A percentile compares a stretch with the other conserved stretches of the same genome.
Evolutionary conservation across 2,888 invertebrate genomes (phyloP).

Genomic region (Ctenicera cuprea): DNA sequence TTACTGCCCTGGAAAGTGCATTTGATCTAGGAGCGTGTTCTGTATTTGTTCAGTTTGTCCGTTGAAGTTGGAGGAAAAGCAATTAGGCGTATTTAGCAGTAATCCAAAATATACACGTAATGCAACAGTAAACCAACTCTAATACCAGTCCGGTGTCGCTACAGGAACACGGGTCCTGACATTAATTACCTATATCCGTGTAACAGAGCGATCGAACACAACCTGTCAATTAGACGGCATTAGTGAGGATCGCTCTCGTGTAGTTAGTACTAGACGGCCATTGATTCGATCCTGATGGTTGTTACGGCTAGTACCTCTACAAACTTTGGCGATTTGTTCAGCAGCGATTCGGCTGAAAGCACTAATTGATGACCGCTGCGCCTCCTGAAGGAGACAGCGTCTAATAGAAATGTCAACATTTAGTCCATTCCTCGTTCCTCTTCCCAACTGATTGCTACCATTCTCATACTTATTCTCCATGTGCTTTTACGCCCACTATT

Average conservation of each 20-base stretch:
- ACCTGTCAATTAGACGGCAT: slow-evolving; percentile 73
- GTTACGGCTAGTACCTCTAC: slow-evolving; percentile 55
- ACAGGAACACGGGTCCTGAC: slow-evolving; percentile 71
- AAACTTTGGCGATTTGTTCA: slow-evolving; percentile 68
- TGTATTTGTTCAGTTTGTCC: slow-evolving; percentile 39
- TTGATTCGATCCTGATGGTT: slow-evolving; percentile 56
- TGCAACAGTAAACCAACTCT: slow-evolving; percentile 67
- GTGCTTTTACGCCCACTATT: neutral
- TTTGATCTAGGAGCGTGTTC: slow-evolving; percentile 21
- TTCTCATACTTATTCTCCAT: slow-evolving; percentile 25
- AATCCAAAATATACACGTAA: slow-evolving; percentile 66
- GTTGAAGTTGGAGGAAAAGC: slow-evolving; percentile 48
- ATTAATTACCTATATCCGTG: slow-evolving; percentile 73
- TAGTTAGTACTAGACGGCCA: slow-evolving; percentile 55
- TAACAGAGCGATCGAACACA: slow-evolving; percentile 71
- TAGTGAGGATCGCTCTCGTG: slow-evolving; percentile 65
- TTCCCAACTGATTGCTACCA: slow-evolving; percentile 41
- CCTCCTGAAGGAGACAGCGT: slow-evolving; percentile 69
- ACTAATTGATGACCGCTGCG: slow-evolving; percentile 71
- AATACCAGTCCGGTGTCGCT: slow-evolving; percentile 63
- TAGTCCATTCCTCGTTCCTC: slow-evolving; percentile 50
- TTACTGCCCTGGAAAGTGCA: neutral
- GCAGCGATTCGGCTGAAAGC: slow-evolving; percentile 67
- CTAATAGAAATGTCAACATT: slow-evolving; percentile 72
- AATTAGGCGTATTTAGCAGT: slow-evolving; percentile 53